Conservation (phyloP, 2,797 vertebrate species). For the Phataginus tetradactyla region DNA sequence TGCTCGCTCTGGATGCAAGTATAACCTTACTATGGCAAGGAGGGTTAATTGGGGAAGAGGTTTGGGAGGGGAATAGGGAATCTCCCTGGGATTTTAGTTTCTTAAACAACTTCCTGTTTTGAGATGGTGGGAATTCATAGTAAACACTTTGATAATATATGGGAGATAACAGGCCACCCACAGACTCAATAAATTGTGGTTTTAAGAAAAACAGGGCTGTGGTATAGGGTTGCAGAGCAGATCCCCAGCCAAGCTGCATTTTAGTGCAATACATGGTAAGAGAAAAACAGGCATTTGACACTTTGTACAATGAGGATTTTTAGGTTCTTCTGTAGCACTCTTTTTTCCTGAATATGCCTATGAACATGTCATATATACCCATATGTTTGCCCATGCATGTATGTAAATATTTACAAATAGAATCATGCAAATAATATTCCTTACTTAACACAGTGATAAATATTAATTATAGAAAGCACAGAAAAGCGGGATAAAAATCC, state of each 20-base stretch:
- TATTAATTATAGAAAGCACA: not conserved
- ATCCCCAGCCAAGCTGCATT: not conserved
- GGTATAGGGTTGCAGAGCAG: not conserved
- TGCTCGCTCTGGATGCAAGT: slow-evolving; percentile 27
- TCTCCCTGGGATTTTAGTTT: slow-evolving; percentile 2
- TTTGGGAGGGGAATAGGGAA: too few species aligned
- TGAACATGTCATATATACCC: not conserved
- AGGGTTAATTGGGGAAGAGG: not conserved
- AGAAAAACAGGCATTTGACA: not conserved
- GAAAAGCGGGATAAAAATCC: not conserved
- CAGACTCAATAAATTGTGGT: slow-evolving; percentile 30
- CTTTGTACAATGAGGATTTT: not conserved
- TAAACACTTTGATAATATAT: not conserved
- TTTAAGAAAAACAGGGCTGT: slow-evolving; percentile 28
- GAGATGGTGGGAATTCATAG: not conserved
- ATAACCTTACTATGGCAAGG: not conserved
- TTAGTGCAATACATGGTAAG: not conserved
- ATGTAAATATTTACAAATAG: not conserved
- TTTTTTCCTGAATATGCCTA: not conserved
- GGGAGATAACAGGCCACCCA: not conserved
- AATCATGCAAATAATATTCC: not conserved
- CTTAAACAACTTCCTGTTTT: slow-evolving; percentile 13
- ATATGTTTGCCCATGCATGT: not conserved
- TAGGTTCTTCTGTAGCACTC: not conserved
- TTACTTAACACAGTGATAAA: not conserved